Base-by-base conservation (phyloP, 2,797 vertebrate genomes). In the Taeniopygia guttata region DNA sequence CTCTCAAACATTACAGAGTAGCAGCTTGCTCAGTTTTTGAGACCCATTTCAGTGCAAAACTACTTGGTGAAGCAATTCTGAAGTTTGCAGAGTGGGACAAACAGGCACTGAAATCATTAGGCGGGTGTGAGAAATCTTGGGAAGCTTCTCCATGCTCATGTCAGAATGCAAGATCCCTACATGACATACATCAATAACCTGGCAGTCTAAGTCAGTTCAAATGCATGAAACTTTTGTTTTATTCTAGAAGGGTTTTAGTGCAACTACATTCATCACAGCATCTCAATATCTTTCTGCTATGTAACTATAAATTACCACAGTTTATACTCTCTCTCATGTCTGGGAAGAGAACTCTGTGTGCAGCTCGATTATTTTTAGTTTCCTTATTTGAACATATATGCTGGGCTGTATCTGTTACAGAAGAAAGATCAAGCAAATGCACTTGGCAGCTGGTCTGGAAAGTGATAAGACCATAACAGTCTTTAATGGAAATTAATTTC, bases 371-470 rank as follows among this genome's bases (percentile, higher is more conserved):
- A 90, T 60, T 56, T 94, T 84, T 56, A 64, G 62, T 66, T 94
- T 60, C 69, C 80, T 86, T 64, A 95, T 78, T 93, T 94, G 83
- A 88, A 72, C 62, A 66, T 84, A 81, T 51, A 93, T 40, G 63
- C 54, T 51, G 66, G 5, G 5, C 78, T 94, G 68, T 88, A 58
- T 82, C 78, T 76, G 46, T 68, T 82, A 73, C 30, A 91, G 80
- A 84, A 84, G 73, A 87, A 89, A 87, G 52, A 86, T 81, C 85
- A 95, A 94, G 62, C 58, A 93, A 85, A 34, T 48, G 14, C 43
- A 81, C 54, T 90, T 94, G 83, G 92, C 80, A 92, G 83, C 74
- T 75, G 86, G 30, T 92, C 86, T 94, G 74, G 49, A 73, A 90
- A 93, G 88, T 16, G 77, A 7, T 83, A 95, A 90, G 42, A 90